Base-by-base conservation (phyloP, 2,888 invertebrate species). In the Leptopilina drosophilae region DNA sequence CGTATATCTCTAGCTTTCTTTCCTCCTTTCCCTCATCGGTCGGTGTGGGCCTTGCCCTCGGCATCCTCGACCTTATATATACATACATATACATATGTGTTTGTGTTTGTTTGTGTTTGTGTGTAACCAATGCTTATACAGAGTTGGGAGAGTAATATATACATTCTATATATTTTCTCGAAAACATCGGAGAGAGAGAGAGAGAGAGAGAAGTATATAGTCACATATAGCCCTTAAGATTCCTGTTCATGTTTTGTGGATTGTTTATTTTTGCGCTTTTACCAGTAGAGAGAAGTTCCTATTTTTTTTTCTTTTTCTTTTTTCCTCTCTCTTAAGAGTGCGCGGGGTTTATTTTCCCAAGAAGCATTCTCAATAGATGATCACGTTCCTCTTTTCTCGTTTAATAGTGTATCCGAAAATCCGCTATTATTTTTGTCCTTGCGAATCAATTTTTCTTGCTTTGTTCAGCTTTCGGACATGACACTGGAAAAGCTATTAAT, bases 1-100 rank as follows among this genome's bases (percentile, higher is more conserved):
- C 86, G 86, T 89, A 88, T 87, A 88, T 89, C 87, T 87, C 83
- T 76, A 76, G 82, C 79, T 64, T 82, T 81, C 80, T 80, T 81
- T 80, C 73, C 81, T 82, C 77, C 77, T 77, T 78, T 81, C 67
- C 79, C 81, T 82, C 80, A 78, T 49, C 46, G 33, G 33, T 33
- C 33, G 67, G 64, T 26, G 9, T 76, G 49, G 49, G 79, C 81
- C 82, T 80, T 78, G 79, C 82, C 80, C 77, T 82, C 80, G 78
- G 76, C 73, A 26, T 33, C 33, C 20, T 56, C 53, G 73, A 73
- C 56, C 73, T 49, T 49, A 49, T 49, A 49, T 33, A 33, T 33
- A 33, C 5, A 33, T 33, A 33, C 33, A 33, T 33, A 4, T 33
- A 4, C 4, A 4, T 33, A 4, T 33, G 33, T 33, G 33, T 33